Base-by-base conservation (phyloP, 2,113 vertebrate species). In the Nesogale talazaci region DNA sequence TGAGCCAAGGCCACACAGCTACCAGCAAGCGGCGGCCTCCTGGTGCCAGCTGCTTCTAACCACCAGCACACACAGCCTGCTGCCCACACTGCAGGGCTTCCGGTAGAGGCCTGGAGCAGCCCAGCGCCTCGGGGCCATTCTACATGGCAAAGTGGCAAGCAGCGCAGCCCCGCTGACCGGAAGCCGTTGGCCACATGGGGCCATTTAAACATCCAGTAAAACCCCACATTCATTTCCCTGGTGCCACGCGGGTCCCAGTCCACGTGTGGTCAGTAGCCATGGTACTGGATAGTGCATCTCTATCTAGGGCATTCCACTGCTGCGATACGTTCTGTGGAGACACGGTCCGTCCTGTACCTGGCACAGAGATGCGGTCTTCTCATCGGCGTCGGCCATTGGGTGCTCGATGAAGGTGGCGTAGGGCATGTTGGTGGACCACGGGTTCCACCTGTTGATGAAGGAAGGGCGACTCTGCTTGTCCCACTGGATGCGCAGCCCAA, bases 391-490 rank as follows among this genome's bases (percentile, higher is more conserved):
- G 0, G 99, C 98, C 99, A 99, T 99, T 0, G 99, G 98, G 61
- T 99, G 99, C 86, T 99, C 98, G 0, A 98, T 99, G 97, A 99
- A 99, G 57, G 99, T 99, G 96, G 98, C 79, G 0, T 99, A 99
- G 3, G 99, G 99, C 98, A 99, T 97, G 6, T 98, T 99, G 38
- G 98, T 99, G 92, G 99, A 99, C 99, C 99, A 99, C 0, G 99
- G 99, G 96, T 99, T 99, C 99, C 99, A 99, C 52, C 99, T 98
- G 95, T 98, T 99, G 0, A 99, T 56, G 97, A 99, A 99, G 1
- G 99, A 99, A 20, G 99, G 98, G 0, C 98, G 98, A 7, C 98
- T 98, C 23, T 98, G 98, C 97, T 98, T 99, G 98, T 99, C 99
- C 99, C 99, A 99, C 94, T 99, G 99, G 5, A 99, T 97, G 1